phyloP scores from a whole-genome alignment of 2,113 vertebrate genomes.

The Sander vitreus region DNA sequence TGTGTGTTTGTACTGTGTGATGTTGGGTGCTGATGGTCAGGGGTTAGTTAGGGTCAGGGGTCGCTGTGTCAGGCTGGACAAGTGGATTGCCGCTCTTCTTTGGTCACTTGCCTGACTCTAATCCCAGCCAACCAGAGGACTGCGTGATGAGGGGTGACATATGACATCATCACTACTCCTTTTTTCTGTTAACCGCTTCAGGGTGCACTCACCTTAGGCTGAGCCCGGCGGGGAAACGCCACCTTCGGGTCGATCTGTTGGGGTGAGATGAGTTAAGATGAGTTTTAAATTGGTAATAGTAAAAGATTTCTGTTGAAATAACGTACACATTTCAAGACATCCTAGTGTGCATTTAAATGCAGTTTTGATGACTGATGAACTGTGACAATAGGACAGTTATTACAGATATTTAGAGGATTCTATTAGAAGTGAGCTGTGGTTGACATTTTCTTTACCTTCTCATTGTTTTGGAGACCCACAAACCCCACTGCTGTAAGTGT shows the following conservation, averaged over 20 bases:
- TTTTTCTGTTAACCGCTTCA: conserved; percentile 48
- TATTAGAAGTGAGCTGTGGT: neutral
- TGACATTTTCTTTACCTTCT: neutral
- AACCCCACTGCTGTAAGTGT: neutral
- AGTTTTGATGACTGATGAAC: conserved; percentile 12
- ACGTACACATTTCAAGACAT: neutral
- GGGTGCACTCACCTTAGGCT: conserved; percentile 91
- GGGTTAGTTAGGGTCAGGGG: conserved; percentile 49
- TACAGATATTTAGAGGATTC: neutral
- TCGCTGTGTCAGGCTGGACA: conserved; percentile 65
- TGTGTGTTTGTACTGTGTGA: conserved; percentile 20
- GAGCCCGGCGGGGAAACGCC: conserved; percentile 94
- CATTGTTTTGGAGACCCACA: neutral
- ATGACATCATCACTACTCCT: conserved; percentile 66
- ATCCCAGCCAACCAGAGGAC: conserved; percentile 62
- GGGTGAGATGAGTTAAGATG: conserved; percentile 37
- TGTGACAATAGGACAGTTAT: neutral
- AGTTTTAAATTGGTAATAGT: conserved; percentile 4
- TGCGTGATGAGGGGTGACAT: conserved; percentile 59
- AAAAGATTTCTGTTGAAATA: neutral
- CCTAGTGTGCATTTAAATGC: neutral
- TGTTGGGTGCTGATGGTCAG: conserved; percentile 10
- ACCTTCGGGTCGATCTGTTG: conserved; percentile 97
- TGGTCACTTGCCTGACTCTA: conserved; percentile 59
- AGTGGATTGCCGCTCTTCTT: conserved; percentile 63